Evolutionary conservation across 2,113 vertebrate genomes (phyloP), one percentile per base, ranked within the genome.

Genomic region (Agapornis roseicollis): DNA sequence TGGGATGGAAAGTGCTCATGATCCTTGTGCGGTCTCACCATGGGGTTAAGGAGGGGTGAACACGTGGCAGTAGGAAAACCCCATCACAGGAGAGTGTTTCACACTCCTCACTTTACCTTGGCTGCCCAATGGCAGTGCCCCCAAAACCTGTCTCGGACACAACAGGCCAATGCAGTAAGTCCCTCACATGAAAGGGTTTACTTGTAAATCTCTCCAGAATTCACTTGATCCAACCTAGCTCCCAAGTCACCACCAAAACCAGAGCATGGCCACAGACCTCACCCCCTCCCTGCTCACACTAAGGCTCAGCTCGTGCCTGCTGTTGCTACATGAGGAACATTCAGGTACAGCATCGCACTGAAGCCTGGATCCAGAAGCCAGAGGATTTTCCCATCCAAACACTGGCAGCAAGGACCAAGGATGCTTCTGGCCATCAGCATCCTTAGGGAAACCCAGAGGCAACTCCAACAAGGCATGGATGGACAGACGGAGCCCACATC

Each of bases 61-160:
- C 5, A 23, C 5, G 1, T 5, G 27, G 23, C 17, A 55, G 31
- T 39, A 80, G 60, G 33, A 80, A 77, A 93, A 35, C 4, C 37
- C n/a, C 50, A 8, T 9, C 0, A 1, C 37, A 69, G 60, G 20
- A 9, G 35, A 29, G 17, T 1, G 3, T 61, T 78, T 50, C 17
- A 33, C 33, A 2, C 44, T 29, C 16, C 31, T 24, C 1, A 2
- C 46, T 68, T 71, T 3, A 2, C 37, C 16, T 66, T 17, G 66
- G 28, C 29, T 3, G 33, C 49, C 23, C 3, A 0, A 17, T 0
- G 1, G 33, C 47, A 58, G 12, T 6, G 25, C 28, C 23, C 65
- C 44, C 13, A 11, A 73, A 65, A 28, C 19, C 31, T 33, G 17
- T 3, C 63, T 49, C 1, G 6, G 39, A 52, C 33, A 47, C 31